A percentile compares a stretch with the other conserved stretches of the same genome.
phyloP scores from a whole-genome alignment of 2,113 vertebrate genomes.

The Microtus ochrogaster region DNA sequence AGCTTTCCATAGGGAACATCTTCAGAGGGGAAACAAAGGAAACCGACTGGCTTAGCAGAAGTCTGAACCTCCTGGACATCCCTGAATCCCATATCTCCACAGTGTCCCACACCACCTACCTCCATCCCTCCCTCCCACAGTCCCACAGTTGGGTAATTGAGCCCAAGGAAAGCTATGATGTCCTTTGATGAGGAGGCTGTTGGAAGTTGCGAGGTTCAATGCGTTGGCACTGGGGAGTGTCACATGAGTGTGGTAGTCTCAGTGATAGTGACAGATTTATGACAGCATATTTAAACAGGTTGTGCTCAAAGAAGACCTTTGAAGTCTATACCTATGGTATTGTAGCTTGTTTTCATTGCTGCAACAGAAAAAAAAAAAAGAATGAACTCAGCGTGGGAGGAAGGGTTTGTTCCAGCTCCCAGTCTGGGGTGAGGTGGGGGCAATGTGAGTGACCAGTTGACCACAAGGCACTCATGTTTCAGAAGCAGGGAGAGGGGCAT shows the following conservation, averaged over 20 bases:
- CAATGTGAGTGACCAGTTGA: not conserved
- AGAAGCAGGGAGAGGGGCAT: not conserved
- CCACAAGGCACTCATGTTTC: no score
- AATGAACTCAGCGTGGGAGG: no score
- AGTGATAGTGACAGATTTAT: not conserved
- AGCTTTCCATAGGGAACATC: not conserved
- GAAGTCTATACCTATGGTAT: not conserved
- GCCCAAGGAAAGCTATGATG: accelerated
- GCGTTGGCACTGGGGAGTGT: not conserved
- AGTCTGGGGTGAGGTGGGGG: no score
- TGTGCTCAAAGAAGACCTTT: not conserved
- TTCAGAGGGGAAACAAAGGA: not conserved
- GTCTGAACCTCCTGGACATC: no score
- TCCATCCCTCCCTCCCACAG: not conserved
- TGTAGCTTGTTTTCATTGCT: no score
- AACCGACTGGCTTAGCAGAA: not conserved
- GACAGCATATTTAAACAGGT: not conserved
- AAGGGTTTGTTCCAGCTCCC: not conserved
- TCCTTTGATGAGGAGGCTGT: accelerated
- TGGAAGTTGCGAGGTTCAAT: not conserved
- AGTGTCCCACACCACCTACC: not conserved
- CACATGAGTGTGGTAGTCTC: not conserved
- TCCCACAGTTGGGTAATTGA: accelerated
- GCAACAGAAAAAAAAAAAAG: not conserved
- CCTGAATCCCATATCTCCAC: not conserved